Base-by-base conservation (phyloP, 2,797 vertebrate genomes). In the Anabas testudineus region DNA sequence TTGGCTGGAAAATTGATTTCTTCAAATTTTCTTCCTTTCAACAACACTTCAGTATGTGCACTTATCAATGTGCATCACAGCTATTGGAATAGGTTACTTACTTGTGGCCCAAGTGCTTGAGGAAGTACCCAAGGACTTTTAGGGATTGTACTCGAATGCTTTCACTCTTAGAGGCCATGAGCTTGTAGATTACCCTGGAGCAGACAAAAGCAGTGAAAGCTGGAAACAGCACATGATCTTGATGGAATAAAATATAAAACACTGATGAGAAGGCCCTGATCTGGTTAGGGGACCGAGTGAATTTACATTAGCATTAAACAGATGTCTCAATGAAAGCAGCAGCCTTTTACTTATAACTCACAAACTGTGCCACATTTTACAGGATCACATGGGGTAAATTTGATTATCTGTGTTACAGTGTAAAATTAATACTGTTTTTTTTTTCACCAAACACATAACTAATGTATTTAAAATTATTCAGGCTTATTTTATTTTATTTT, bases 31-130 rank as follows among this genome's bases (percentile, higher is more conserved):
- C 6, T 41, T 42, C 21, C 55, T 70, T 62, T 34, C 10, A 59
- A 59, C 42, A 45, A 45, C 26, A 56, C 16, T 67, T 3, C 28
- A 7, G 34, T 34, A 7, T 30, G n/a, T 56, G 24, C 45, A 69
- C 46, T 72, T 48, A 57, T n/a, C 7, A 41, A 10, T 46, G 32
- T 46, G 54, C 30, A 37, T 67, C 43, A 75, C 10, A 53, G 32
- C 7, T 61, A 37, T 7, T 55, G 19, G 18, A 71, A 42, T 6
- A 3, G 4, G 16, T 73, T 22, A 96, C 97, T 97, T 94, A 99
- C 98, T 99, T 99, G 92, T 98, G 97, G 71, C 96, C 96, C 84
- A 99, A 90, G 87, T 99, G 96, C 90, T 99, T 99, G 76, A 99
- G 95, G 92, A 99, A 99, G 91, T 97, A 99, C 43, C 96, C 97